Evolutionary conservation across 2,113 vertebrate genomes (phyloP).

Genomic region (Mobula birostris): DNA sequence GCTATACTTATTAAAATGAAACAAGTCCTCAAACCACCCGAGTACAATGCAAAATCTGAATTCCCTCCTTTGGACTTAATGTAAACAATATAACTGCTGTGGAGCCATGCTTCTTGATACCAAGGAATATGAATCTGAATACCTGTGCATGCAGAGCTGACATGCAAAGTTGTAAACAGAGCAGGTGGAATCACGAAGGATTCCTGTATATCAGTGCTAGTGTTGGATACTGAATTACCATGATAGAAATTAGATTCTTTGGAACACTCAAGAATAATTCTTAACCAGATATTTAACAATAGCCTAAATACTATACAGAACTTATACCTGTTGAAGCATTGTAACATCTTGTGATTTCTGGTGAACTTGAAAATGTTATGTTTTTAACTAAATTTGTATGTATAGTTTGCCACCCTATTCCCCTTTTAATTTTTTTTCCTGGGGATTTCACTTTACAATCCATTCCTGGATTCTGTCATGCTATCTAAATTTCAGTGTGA

Average conservation of each 20-base stretch:
- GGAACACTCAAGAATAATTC: not conserved
- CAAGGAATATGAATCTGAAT: not conserved
- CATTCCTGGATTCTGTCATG: not conserved
- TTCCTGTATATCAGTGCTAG: not conserved
- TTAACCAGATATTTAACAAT: not conserved
- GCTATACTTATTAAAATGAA: no score
- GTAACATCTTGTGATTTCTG: not conserved
- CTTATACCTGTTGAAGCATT: not conserved
- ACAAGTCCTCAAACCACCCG: no score
- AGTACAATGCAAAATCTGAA: no score
- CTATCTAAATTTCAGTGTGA: not conserved
- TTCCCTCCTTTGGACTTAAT: no score
- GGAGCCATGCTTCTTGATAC: not conserved
- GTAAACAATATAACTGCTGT: not conserved
- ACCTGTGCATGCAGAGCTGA: not conserved
- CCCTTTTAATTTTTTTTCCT: not conserved
- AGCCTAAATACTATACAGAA: no score
- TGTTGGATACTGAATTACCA: not conserved
- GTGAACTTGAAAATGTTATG: not conserved
- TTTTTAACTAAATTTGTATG: not conserved
- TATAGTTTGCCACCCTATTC: not conserved
- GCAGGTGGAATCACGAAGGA: not conserved
- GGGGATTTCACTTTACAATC: not conserved
- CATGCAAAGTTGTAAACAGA: not conserved
- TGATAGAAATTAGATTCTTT: not conserved